These are phyloP conservation scores for Trichogramma evanescens DNA, from an alignment of 2,888 invertebrate genomes.

Conservation along the genomic window DNA sequence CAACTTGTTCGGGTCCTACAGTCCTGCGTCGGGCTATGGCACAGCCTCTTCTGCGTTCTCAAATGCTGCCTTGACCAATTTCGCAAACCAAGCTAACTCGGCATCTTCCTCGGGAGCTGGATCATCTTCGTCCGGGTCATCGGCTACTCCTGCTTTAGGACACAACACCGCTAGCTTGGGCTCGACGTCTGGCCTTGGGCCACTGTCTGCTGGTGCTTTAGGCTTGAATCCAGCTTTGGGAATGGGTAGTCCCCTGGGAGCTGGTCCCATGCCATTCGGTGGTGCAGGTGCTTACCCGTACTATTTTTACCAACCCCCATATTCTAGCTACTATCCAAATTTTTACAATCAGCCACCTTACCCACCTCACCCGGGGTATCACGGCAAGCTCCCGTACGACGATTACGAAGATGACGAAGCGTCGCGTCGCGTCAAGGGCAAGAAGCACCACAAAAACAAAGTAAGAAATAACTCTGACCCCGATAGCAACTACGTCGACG, in stretches of 20 bases:
- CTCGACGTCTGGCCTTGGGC: not conserved
- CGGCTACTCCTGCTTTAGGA: not conserved
- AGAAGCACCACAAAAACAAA: conserved; percentile 29
- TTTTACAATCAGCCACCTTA: conserved; percentile 37
- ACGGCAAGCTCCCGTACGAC: conserved; percentile 21
- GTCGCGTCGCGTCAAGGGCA: conserved; percentile 15
- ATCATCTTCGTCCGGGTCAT: conserved; percentile 7
- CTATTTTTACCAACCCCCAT: conserved; percentile 35
- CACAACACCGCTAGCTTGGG: not conserved
- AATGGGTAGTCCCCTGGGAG: not conserved
- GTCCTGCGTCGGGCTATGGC: no score
- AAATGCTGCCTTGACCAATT: no score
- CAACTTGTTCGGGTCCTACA: no score
- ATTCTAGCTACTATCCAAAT: conserved; percentile 30
- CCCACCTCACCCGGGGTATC: conserved; percentile 20
- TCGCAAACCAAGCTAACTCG: no score
- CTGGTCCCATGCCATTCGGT: not conserved
- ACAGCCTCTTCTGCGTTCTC: no score
- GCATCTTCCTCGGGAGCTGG: no score
- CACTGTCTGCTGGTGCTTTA: not conserved
- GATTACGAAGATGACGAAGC: conserved; percentile 20
- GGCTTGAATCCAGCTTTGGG: not conserved
- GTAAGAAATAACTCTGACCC: conserved; percentile 21
- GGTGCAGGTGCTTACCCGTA: conserved; percentile 27
- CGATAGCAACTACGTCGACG: conserved; percentile 33